Evolutionary conservation across 1,140 invertebrate genomes (phyloP).

Genomic region (Homalodisca vitripennis): DNA sequence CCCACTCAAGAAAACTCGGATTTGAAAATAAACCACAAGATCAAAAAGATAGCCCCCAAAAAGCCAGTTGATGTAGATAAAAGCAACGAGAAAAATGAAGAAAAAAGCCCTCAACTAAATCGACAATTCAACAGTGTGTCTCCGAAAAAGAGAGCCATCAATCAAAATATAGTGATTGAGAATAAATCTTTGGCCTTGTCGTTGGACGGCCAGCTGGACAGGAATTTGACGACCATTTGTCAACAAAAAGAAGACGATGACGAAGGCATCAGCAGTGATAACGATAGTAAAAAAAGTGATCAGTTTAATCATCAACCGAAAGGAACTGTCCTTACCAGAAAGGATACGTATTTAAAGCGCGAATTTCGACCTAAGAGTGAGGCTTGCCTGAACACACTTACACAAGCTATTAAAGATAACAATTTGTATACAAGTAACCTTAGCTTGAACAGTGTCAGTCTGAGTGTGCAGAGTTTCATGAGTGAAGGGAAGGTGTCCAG

Average conservation of each 20-base stretch:
- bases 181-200: background rate
- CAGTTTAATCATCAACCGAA: background rate
- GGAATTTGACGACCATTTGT: background rate
- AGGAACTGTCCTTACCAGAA: background rate
- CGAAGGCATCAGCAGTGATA: conserved; percentile 12
- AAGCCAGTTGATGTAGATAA: background rate
- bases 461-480: conserved; percentile 10
- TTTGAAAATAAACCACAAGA: background rate
- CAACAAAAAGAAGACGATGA: conserved; percentile 1
- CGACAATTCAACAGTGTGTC: conserved; percentile 15
- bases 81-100: background rate
- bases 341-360: background rate
- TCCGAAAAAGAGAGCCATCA: conserved; percentile 2
- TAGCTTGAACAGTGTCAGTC: conserved; percentile 7
- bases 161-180: background rate
- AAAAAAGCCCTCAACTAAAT: background rate
- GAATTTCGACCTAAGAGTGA: conserved; percentile 4
- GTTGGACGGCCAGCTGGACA: background rate
- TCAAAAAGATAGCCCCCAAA: conserved; percentile 9
- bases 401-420: background rate
- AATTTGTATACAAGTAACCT: background rate
- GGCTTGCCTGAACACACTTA: background rate
- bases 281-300: background rate
- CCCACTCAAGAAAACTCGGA: background rate
- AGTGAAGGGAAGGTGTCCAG: background rate